Evolutionary conservation across 2,888 invertebrate species (phyloP).

Genomic region (Stegophylla sp.): DNA sequence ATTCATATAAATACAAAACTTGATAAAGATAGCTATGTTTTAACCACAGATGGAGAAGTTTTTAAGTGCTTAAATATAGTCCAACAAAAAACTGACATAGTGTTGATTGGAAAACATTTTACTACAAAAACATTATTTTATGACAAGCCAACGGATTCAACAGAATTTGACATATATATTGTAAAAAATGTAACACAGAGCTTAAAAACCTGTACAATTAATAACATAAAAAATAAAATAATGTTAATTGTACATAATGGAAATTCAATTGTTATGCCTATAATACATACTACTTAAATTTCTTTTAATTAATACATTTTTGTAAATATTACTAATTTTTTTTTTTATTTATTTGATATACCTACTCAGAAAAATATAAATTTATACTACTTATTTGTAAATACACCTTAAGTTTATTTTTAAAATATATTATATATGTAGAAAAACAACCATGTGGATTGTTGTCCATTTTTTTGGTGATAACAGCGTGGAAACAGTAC

Average conservation of each 20-base stretch:
- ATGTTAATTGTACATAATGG: background rate
- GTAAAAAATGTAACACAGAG: background rate
- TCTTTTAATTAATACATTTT: background rate
- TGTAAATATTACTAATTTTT: background rate
- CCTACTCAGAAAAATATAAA: constrained; percentile 2
- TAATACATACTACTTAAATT: background rate
- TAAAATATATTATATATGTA: background rate
- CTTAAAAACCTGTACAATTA: background rate
- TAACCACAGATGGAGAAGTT: background rate
- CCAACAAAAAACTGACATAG: background rate
- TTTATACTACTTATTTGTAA: background rate
- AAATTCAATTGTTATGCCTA: background rate
- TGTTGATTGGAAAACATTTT: background rate
- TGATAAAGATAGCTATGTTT: background rate
- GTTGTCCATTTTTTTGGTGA: background rate
- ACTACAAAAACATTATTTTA: background rate
- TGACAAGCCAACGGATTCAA: background rate
- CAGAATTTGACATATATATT: background rate
- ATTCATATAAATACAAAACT: background rate
- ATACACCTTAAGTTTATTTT: background rate
- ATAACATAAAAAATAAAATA: background rate
- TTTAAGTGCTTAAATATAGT: background rate
- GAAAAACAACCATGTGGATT: background rate
- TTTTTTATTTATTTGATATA: background rate
- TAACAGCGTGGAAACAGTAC: background rate